phyloP scores from a whole-genome alignment of 2,113 vertebrate species.

The Heterocephalus glaber region DNA sequence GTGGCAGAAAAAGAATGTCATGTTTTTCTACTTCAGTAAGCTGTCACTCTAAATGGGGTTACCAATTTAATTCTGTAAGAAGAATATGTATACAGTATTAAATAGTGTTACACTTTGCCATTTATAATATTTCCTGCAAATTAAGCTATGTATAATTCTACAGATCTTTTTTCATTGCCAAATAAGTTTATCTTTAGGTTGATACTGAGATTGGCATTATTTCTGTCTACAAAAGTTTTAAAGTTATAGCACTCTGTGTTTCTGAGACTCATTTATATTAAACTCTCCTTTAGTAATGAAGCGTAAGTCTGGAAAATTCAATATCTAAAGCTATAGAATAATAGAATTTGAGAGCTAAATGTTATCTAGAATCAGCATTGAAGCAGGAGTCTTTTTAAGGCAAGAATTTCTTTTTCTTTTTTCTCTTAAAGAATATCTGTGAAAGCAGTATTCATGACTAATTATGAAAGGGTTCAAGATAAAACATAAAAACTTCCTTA shows the following conservation, averaged over 20 bases:
- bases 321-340: neutral
- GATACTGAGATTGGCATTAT: conserved; percentile 38
- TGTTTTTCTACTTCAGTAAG: conserved; percentile 29
- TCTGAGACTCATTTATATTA: conserved; percentile 4
- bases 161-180: conserved; percentile 24
- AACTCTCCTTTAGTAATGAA: neutral
- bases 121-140: conserved; percentile 54
- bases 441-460: conserved; percentile 38
- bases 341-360: conserved; percentile 18
- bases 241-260: neutral
- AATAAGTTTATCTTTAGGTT: conserved; percentile 30
- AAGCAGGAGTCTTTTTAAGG: neutral
- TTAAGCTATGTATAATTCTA: conserved; percentile 47
- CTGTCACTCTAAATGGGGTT: neutral
- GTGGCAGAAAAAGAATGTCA: neutral
- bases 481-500: neutral
- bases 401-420: conserved; percentile 20
- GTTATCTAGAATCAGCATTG: neutral
- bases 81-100: neutral
- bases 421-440: neutral
- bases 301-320: neutral
- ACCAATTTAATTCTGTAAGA: conserved; percentile 3
- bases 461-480: neutral
- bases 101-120: conserved; percentile 26
- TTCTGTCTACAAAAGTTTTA: conserved; percentile 16